Evolutionary conservation across 2,797 vertebrate genomes (phyloP).

Genomic region (Fundulus diaphanus): DNA sequence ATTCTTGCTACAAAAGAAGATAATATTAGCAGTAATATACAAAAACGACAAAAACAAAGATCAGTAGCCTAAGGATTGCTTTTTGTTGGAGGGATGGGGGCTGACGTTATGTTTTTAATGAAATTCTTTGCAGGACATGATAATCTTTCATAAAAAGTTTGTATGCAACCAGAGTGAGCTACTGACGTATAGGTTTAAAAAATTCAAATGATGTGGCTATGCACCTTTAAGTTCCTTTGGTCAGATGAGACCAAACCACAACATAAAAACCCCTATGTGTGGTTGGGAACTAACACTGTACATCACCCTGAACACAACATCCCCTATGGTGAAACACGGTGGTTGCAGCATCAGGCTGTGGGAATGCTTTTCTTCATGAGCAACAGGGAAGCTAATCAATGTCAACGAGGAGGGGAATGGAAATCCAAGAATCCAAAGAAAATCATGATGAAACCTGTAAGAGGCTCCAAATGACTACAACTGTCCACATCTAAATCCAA

Average conservation of each 20-base stretch:
- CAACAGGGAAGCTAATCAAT: background rate
- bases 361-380: background rate
- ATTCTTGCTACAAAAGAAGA: slow-evolving; percentile 1
- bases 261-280: background rate
- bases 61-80: background rate
- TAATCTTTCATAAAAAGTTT: too few relatives aligned
- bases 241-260: background rate
- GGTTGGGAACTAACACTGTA: background rate
- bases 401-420: background rate
- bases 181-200: too few relatives aligned
- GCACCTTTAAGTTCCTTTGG: too few relatives aligned
- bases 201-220: too few relatives aligned
- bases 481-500: too few relatives aligned
- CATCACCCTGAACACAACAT: background rate
- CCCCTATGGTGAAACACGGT: background rate
- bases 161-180: too few relatives aligned
- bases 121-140: too few relatives aligned
- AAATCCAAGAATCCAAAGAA: background rate
- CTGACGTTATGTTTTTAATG: too few relatives aligned
- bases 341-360: background rate
- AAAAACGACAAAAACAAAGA: background rate
- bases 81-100: too few relatives aligned
- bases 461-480: background rate
- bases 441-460: background rate
- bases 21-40: too few relatives aligned